Base-by-base conservation (phyloP, 2,113 vertebrate species). In the Eurypyga helias region DNA sequence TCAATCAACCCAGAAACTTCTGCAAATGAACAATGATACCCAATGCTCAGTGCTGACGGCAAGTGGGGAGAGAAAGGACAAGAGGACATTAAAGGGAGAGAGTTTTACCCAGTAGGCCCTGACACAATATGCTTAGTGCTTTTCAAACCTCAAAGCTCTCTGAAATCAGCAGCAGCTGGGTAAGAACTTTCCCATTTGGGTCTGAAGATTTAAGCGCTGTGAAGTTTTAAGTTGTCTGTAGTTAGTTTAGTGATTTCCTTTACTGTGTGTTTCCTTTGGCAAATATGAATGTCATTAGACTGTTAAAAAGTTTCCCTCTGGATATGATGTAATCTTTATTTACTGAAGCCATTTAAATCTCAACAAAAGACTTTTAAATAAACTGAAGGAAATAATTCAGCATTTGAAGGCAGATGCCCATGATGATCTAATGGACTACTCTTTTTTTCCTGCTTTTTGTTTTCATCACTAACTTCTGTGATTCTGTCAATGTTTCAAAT, bases 401-500 rank as follows among this genome's bases (percentile, higher is more conserved):
- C 26, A 11, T 66, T 93, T 96, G 75, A 97, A 95, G 67, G 67
- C 87, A 95, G 66, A 94, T 62, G 60, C 12, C 19, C 83, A n/a
- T 78, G 83, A 96, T 96, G 93, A 93, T 93, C 92, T 87, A 90
- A 79, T 6, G 0, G 57, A 70, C 34, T 49, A 41, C 41, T 61
- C 45, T 84, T 33, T 91, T 58, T 43, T 76, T 54, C 14, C 31
- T 16, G 2, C 7, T 61, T 83, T 91, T 91, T 86, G 28, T 83
- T 95, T 87, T 71, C 57, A 65, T 77, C 24, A 2, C 87, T 84
- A 86, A 95, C 55, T 90, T 69, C 89, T 85, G 54, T 93, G 79
- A 73, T 84, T 93, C 93, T 93, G 87, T 94, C 60, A 71, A n/a
- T 7, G 2, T 93, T 90, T 96, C 83, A 87, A 81, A 85, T 46